Evolutionary conservation across 2,797 vertebrate species (phyloP).

Genomic region (Mormyrops attenuatus): DNA sequence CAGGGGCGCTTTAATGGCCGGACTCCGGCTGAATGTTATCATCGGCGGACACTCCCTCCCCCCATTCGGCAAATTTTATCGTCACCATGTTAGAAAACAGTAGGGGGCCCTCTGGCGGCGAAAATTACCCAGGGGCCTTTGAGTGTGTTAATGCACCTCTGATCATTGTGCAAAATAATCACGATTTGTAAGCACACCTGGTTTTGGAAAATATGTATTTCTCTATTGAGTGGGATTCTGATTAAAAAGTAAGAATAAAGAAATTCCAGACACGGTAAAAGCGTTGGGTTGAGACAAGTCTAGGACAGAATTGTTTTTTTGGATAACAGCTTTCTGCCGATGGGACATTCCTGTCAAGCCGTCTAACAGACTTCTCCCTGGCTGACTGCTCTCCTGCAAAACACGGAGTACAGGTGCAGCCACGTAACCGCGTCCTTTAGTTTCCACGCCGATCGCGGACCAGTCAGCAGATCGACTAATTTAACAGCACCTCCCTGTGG

Average conservation of each 20-base stretch:
- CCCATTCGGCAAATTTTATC: neutral
- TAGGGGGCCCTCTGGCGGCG: neutral
- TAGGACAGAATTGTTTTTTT: neutral
- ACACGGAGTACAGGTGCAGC: conserved; percentile 17
- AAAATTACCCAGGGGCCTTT: neutral
- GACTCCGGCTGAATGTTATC: neutral
- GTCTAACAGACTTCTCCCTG: neutral
- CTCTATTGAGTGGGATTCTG: neutral
- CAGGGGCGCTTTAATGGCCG: neutral
- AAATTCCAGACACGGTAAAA: neutral
- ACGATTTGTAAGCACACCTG: neutral
- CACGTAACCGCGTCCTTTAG: neutral
- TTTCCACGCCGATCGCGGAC: neutral
- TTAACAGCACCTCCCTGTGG: neutral
- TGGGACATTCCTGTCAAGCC: conserved; percentile 18
- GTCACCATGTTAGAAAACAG: neutral
- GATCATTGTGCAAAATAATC: neutral
- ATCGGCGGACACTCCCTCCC: neutral
- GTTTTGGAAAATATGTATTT: neutral
- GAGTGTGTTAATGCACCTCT: neutral
- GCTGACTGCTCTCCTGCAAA: neutral
- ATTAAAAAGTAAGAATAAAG: neutral
- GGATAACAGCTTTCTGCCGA: neutral
- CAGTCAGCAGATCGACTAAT: neutral
- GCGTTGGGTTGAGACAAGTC: conserved; percentile 22